These are phyloP conservation scores for Sinelater perroti DNA, from an alignment of 2,888 invertebrate genomes.

Conservation along the genomic window DNA sequence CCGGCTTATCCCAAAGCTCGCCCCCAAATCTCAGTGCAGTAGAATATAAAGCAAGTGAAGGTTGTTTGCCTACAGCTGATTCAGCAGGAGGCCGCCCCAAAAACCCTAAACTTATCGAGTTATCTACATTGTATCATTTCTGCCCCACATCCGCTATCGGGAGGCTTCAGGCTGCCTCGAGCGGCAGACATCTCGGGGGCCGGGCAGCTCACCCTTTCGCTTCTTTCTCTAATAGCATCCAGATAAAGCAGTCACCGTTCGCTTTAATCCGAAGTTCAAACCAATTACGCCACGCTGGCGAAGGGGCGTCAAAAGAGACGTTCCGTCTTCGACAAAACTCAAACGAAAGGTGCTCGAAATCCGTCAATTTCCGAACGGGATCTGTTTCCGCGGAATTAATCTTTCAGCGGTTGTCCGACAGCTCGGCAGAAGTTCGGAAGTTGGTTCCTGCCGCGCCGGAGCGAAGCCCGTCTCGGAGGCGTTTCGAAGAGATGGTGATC, in stretches of 20 bases:
- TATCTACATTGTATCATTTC: constrained; percentile 32
- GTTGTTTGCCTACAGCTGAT: constrained; percentile 21
- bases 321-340: constrained; percentile 18
- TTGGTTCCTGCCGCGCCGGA: too few relatives aligned
- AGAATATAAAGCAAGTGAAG: constrained; percentile 8
- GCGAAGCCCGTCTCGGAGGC: too few relatives aligned
- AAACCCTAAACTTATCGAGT: constrained; percentile 30
- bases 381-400: constrained; percentile 25
- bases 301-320: constrained; percentile 29
- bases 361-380: constrained; percentile 29
- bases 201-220: constrained; percentile 25
- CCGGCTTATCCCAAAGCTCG: not conserved
- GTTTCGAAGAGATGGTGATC: not conserved
- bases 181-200: constrained; percentile 16
- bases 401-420: constrained; percentile 18
- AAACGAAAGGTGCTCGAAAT: constrained; percentile 30
- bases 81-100: constrained; percentile 20
- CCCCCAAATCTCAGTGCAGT: not conserved
- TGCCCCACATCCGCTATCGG: constrained; percentile 30
- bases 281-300: constrained; percentile 41
- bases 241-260: constrained; percentile 44
- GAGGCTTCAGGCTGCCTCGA: constrained; percentile 22
- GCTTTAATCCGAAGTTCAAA: constrained; percentile 44
- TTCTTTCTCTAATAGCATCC: constrained; percentile 42
- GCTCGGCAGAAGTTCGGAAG: too few relatives aligned